phyloP scores from a whole-genome alignment of 2,888 invertebrate species.

The Rhingia rostrata region DNA sequence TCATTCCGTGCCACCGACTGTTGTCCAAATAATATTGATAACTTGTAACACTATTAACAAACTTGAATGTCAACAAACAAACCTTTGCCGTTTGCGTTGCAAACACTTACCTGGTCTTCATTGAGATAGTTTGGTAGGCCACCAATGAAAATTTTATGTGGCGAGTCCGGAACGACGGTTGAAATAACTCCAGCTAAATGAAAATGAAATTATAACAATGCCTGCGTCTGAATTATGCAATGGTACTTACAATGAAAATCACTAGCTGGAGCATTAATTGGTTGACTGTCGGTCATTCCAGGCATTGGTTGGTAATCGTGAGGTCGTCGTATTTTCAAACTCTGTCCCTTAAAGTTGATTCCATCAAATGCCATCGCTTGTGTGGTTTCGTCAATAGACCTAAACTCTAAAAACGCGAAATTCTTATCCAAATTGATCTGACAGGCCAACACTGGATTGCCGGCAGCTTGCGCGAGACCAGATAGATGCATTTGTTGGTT shows the following conservation, averaged over 20 bases:
- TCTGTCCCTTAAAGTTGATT: conserved; percentile 98
- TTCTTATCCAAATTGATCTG: conserved; percentile 99
- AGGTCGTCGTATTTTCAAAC: conserved; percentile 97
- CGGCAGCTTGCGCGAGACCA: conserved; percentile 97
- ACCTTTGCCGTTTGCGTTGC: conserved; percentile 34
- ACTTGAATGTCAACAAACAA: conserved; percentile 46
- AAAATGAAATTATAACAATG: not conserved
- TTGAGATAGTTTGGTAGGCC: conserved; percentile 99
- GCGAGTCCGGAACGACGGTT: conserved; percentile 97
- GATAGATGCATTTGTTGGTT: conserved; percentile 99
- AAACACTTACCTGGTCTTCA: conserved; percentile 95
- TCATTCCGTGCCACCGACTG: conserved; percentile 58
- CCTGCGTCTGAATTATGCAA: not conserved
- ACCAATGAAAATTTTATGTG: conserved; percentile 99
- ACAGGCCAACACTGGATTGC: conserved; percentile 98
- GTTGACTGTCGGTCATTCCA: conserved; percentile 94
- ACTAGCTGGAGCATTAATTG: conserved; percentile 92
- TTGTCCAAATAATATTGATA: conserved; percentile 45
- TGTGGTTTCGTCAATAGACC: conserved; percentile 98
- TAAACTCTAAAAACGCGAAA: conserved; percentile 98
- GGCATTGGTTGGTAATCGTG: conserved; percentile 99
- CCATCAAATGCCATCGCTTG: conserved; percentile 99
- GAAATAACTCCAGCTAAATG: conserved; percentile 91
- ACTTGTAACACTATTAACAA: conserved; percentile 59
- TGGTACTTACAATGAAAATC: conserved; percentile 75